A percentile compares a stretch with the other conserved stretches of the same genome.
These are phyloP conservation scores for Pseudocheirus occidentalis DNA, from an alignment of 2,797 vertebrate species.

Conservation along the genomic window DNA sequence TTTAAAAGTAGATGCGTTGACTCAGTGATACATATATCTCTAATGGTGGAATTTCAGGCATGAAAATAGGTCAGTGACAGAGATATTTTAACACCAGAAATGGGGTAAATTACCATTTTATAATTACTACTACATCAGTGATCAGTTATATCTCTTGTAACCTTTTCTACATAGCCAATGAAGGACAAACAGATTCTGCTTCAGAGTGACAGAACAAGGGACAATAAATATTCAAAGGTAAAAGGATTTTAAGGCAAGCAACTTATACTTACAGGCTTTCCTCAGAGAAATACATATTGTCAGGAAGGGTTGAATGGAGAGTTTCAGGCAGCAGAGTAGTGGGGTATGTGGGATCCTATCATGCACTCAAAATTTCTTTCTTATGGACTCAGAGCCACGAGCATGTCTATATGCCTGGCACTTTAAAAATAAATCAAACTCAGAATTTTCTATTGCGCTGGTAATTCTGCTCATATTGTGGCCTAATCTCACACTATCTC, in stretches of 20 bases:
- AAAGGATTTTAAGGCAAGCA: not conserved
- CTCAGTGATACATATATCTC: not conserved
- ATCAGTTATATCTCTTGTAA: not conserved
- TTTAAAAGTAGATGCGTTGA: not conserved
- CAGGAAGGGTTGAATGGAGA: not conserved
- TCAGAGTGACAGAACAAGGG: not conserved
- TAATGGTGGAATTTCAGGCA: not conserved
- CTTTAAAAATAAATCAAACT: conserved; percentile 67
- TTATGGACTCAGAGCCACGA: not conserved
- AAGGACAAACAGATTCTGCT: not conserved
- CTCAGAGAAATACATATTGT: not conserved
- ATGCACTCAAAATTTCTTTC: not conserved
- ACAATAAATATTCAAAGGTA: not conserved
- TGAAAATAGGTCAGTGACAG: not conserved
- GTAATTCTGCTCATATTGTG: conserved; percentile 61
- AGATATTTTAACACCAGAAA: not conserved
- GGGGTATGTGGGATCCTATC: not conserved
- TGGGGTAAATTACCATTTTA: not conserved
- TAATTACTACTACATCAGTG: not conserved
- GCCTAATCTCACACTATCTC: conserved; percentile 58
- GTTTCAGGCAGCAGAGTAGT: not conserved
- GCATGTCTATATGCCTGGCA: conserved; percentile 52
- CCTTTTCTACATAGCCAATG: not conserved
- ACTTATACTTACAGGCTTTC: not conserved
- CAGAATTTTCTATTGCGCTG: conserved; percentile 55